Evolutionary conservation across 1,140 invertebrate genomes (phyloP), one percentile per base, ranked within the genome.

Genomic region (Lucilia cuprina): DNA sequence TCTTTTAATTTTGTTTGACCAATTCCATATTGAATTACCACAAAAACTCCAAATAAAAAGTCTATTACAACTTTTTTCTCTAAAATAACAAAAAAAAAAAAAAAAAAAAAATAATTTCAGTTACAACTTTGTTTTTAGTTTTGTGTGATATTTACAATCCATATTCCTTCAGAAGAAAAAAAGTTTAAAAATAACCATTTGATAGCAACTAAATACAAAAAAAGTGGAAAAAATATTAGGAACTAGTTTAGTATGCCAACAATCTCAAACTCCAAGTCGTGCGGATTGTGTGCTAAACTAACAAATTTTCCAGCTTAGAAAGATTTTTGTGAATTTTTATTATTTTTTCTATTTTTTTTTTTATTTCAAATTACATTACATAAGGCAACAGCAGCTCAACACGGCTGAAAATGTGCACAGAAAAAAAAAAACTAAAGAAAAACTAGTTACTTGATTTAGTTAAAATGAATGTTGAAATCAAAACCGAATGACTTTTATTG

Each of bases 401-500:
- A 30, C 25, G 10, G 41, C 10, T 7, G 10, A 41, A 41, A 41
- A 41, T 41, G 41, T 41, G 41, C 41, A 41, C 3, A 41, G 14
- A 60, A 60, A 60, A 60, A 14, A 60, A 60, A 70, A 70, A 70
- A 70, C 19, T 21, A 70, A 21, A 70, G 77, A 49, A 80, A 80
- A 80, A 80, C 77, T 49, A 80, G 77, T 80, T 80, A 49, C 77
- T 80, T 80, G 77, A 80, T 80, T 80, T 80, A 80, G 77, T 80
- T 80, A 80, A 80, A 80, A 80, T 49, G 77, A 80, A 80, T 80
- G 77, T 80, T 80, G 77, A 80, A 80, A 80, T 80, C 77, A 80
- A 80, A 80, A 80, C 77, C 77, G 21, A 80, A 80, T 80, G 77
- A 80, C 77, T 80, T 80, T 80, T 80, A 80, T 80, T 80, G 77